These are phyloP conservation scores for Trachymyrmex cornetzi DNA, from an alignment of 1,140 invertebrate species.

Conservation along the genomic window DNA sequence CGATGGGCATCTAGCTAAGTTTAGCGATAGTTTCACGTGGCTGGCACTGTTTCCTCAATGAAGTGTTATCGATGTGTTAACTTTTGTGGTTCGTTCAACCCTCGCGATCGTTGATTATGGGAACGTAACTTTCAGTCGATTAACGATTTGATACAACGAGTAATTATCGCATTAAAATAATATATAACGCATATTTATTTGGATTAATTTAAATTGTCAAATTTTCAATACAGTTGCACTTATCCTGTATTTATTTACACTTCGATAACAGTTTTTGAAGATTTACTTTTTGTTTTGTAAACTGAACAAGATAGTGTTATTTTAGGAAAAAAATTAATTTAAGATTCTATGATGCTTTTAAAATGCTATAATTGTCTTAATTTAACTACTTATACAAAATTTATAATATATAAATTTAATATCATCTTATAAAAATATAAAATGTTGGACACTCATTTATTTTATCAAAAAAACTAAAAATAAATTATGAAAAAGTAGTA, in stretches of 20 bases:
- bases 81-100: conserved; percentile 72
- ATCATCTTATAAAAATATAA: not conserved
- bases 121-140: conserved; percentile 20
- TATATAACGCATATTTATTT: not conserved
- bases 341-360: not conserved
- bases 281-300: not conserved
- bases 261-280: not conserved
- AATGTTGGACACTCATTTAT: not conserved
- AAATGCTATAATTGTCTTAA: not conserved
- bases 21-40: conserved; percentile 71
- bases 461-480: conserved; percentile 4
- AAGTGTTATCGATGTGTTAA: conserved; percentile 73
- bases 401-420: not conserved
- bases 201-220: not conserved
- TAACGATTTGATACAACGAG: conserved; percentile 25
- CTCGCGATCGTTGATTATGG: conserved; percentile 37
- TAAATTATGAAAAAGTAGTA: too few species aligned
- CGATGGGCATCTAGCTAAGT: conserved; percentile 67
- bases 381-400: not conserved
- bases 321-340: not conserved
- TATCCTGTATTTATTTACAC: not conserved
- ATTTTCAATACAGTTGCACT: not conserved
- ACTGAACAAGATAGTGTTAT: not conserved
- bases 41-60: conserved; percentile 66
- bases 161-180: not conserved